Conservation (phyloP, 2,888 invertebrate genomes). For the Allolobophora icterica region DNA sequence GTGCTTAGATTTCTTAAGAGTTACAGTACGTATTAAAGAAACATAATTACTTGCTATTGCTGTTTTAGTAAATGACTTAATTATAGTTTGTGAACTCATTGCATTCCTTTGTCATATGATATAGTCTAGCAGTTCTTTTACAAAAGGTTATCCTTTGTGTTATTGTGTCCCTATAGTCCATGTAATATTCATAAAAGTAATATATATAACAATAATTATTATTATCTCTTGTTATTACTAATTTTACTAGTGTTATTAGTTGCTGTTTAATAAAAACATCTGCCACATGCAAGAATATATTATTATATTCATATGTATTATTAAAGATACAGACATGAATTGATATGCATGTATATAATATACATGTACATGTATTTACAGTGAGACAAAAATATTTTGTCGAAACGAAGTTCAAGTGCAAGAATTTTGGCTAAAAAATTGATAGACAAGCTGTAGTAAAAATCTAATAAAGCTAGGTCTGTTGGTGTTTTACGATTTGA, state of each 20-base stretch:
- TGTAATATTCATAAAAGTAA: too few relatives aligned
- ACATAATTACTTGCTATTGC: too few relatives aligned
- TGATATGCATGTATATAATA: background rate
- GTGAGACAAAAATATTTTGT: background rate
- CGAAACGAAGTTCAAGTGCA: background rate
- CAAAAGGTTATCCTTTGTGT: background rate
- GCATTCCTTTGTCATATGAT: background rate
- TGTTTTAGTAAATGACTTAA: background rate
- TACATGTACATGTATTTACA: background rate
- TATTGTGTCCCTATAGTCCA: background rate
- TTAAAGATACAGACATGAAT: background rate
- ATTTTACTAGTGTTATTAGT: background rate
- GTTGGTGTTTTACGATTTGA: background rate
- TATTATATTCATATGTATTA: background rate
- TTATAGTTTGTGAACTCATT: background rate
- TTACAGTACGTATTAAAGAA: background rate
- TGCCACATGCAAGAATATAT: background rate
- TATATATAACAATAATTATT: background rate
- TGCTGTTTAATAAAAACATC: background rate
- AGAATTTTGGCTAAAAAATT: background rate
- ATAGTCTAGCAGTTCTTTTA: too few relatives aligned
- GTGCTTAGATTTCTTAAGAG: background rate
- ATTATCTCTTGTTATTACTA: background rate
- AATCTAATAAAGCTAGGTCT: background rate
- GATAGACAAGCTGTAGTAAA: background rate